Conservation (phyloP, 1,140 invertebrate genomes). For the Pseudomyrmex sp. region DNA sequence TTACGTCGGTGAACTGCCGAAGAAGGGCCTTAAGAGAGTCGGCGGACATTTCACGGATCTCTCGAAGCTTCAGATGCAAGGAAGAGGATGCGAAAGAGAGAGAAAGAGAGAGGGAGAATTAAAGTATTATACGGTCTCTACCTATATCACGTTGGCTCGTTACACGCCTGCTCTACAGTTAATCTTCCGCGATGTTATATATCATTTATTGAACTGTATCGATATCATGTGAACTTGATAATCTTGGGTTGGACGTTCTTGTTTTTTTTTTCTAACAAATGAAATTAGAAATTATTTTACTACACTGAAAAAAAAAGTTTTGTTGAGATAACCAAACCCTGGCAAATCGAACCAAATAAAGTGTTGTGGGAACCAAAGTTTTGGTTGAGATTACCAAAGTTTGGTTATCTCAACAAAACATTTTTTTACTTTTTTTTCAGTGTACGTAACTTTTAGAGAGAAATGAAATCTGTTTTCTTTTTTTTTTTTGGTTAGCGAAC, state of each 20-base stretch:
- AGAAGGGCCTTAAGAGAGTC: slow-evolving; percentile 68
- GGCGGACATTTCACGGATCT: slow-evolving; percentile 62
- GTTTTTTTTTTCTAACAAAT: no score
- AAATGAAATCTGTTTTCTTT: slow-evolving; percentile 1
- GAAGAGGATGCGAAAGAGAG: slow-evolving; percentile 29
- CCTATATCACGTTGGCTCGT: slow-evolving; percentile 39
- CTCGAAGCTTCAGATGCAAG: slow-evolving; percentile 55
- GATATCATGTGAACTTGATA: no score
- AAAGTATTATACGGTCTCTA: slow-evolving; percentile 49
- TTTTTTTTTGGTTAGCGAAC: background rate
- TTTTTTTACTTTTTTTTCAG: no score
- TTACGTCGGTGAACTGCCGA: slow-evolving; percentile 69
- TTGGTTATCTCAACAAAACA: no score
- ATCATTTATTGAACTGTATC: slow-evolving; percentile 60
- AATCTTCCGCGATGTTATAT: slow-evolving; percentile 33
- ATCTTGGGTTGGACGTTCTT: no score
- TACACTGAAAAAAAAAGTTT: no score
- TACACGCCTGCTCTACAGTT: slow-evolving; percentile 52
- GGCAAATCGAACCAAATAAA: no score
- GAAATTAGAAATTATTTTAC: no score
- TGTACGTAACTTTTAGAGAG: no score
- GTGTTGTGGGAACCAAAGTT: no score
- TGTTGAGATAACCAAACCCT: no score
- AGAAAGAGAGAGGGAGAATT: background rate
- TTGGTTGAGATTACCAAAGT: no score